phyloP scores from a whole-genome alignment of 2,113 vertebrate species.

The Phaethornis superciliosus region DNA sequence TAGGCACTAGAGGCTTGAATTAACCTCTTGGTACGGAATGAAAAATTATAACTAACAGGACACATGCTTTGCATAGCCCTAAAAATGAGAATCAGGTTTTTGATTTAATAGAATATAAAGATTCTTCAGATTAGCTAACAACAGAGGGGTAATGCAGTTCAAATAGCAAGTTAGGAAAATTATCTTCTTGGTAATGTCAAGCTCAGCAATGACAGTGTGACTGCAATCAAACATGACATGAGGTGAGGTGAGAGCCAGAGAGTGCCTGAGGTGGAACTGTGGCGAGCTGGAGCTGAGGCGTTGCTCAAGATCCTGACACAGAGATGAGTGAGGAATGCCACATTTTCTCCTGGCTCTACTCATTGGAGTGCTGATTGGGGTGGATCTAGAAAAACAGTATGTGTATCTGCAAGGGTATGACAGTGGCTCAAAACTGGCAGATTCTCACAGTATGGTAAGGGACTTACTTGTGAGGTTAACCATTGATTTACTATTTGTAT shows the following conservation, averaged over 20 bases:
- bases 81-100: background rate
- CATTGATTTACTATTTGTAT: background rate
- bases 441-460: background rate
- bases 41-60: background rate
- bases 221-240: background rate
- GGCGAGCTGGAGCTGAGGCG: background rate
- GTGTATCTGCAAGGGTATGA: background rate
- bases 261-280: background rate
- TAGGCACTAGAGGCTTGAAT: background rate
- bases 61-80: background rate
- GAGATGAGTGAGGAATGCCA: background rate
- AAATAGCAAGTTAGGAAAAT: background rate
- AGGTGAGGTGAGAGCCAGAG: background rate
- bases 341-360: background rate
- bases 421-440: background rate
- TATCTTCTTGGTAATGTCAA: background rate
- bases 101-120: background rate
- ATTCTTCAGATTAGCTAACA: background rate
- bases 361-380: fast-evolving
- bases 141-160: background rate
- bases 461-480: background rate
- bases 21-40: background rate
- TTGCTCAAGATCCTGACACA: background rate
- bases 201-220: background rate
- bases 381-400: background rate